Percentiles rank a stretch among this genome's conserved stretches.
These are phyloP conservation scores for Drosophila recens DNA, from an alignment of 2,888 invertebrate species.

Conservation along the genomic window DNA sequence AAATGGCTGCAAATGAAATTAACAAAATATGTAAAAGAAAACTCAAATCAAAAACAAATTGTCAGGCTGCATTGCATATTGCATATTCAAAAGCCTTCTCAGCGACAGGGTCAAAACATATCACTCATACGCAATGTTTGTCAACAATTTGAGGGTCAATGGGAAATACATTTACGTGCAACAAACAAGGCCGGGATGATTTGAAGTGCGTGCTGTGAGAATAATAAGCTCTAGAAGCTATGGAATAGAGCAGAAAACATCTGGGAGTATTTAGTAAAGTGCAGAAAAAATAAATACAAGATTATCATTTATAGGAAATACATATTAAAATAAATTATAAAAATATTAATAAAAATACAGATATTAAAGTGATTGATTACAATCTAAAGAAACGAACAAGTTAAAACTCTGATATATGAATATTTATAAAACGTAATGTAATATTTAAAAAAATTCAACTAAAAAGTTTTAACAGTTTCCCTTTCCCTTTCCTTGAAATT, in stretches of 20 bases:
- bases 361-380: no score
- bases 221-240: slow-evolving; percentile 1
- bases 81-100: slow-evolving; percentile 31
- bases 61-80: slow-evolving; percentile 22
- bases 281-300: neutral
- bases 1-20: neutral
- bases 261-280: neutral
- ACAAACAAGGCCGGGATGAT: slow-evolving; percentile 17
- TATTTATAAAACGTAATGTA: neutral
- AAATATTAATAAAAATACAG: neutral
- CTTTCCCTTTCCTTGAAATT: neutral
- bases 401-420: no score
- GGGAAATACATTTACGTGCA: slow-evolving; percentile 14
- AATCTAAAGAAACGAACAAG: no score
- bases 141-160: slow-evolving; percentile 52
- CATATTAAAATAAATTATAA: no score
- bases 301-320: neutral
- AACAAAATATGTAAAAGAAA: neutral
- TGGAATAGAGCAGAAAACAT: slow-evolving; percentile 14
- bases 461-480: no score
- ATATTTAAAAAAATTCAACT: neutral
- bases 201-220: slow-evolving; percentile 4
- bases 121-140: slow-evolving; percentile 52
- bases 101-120: slow-evolving; percentile 40
- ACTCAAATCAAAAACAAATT: slow-evolving; percentile 2